Percentiles rank a stretch among this genome's conserved stretches.
Conservation (phyloP, 2,113 vertebrate genomes). For the Parus major region DNA sequence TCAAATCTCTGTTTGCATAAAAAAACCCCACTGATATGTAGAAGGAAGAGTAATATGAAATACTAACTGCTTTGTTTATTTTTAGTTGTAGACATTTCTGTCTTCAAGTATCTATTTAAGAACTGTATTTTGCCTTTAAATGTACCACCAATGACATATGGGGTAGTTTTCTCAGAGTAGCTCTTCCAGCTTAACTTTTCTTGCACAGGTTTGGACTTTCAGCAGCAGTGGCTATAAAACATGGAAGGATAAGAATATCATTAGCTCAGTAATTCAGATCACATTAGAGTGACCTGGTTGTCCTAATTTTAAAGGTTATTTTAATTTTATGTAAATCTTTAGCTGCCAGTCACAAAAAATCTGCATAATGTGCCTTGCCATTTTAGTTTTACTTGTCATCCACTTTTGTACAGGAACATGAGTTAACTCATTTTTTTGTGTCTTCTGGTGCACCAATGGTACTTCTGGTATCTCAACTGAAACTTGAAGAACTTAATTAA, state of each 20-base stretch:
- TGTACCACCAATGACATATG: neutral
- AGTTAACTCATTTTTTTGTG: neutral
- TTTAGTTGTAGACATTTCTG: neutral
- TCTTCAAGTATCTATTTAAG: neutral
- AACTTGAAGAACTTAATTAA: slow-evolving; percentile 10
- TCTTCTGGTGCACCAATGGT: neutral
- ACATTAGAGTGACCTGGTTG: slow-evolving; percentile 43
- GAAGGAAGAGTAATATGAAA: neutral
- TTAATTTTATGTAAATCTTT: slow-evolving; percentile 57
- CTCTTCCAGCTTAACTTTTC: neutral
- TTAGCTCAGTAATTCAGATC: slow-evolving; percentile 58
- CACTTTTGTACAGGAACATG: neutral
- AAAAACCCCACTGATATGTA: neutral
- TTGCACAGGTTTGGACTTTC: slow-evolving; percentile 6
- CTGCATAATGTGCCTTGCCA: slow-evolving; percentile 17
- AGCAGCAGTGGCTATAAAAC: neutral
- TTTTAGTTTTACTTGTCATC: slow-evolving; percentile 39
- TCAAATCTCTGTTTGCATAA: neutral
- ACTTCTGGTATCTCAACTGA: neutral
- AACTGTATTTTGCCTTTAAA: neutral
- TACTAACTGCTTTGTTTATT: neutral
- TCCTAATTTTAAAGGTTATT: slow-evolving; percentile 57
- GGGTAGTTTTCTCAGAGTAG: neutral
- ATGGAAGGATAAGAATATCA: slow-evolving; percentile 1
- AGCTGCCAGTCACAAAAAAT: slow-evolving; percentile 20